These are phyloP conservation scores for Ammodytes marinus DNA, from an alignment of 2,113 vertebrate genomes.

Conservation along the genomic window DNA sequence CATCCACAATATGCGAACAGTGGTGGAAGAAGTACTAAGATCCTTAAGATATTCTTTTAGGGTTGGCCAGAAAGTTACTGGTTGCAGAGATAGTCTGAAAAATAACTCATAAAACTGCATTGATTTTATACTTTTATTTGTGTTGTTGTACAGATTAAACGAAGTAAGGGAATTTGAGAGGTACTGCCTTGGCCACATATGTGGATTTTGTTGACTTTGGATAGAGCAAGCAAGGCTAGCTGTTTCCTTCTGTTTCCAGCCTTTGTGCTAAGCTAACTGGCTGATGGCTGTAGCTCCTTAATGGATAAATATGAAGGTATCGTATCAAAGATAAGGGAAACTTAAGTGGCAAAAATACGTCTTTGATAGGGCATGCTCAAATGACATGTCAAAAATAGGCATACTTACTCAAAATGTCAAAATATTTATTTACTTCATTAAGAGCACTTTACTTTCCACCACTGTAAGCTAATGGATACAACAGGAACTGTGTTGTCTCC, in stretches of 20 bases:
- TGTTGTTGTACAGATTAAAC: not conserved
- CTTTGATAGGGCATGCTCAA: not conserved
- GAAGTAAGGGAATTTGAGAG: not conserved
- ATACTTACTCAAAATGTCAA: not conserved
- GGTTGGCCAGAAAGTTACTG: not conserved
- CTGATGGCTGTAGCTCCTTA: not conserved
- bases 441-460: not conserved
- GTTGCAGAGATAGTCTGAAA: not conserved
- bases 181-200: not conserved
- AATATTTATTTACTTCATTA: not conserved
- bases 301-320: not conserved
- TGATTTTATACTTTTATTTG: not conserved
- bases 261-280: not conserved
- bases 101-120: not conserved
- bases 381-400: not conserved
- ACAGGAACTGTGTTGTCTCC: constrained; percentile 7
- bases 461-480: constrained; percentile 26
- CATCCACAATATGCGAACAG: constrained; percentile 13
- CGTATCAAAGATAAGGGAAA: not conserved
- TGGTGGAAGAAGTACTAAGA: not conserved
- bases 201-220: not conserved
- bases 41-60: not conserved
- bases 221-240: not conserved
- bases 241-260: too few species aligned
- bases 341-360: too few species aligned